Evolutionary conservation across 1,140 invertebrate genomes (phyloP).

Genomic region (Branchinecta lindahli): DNA sequence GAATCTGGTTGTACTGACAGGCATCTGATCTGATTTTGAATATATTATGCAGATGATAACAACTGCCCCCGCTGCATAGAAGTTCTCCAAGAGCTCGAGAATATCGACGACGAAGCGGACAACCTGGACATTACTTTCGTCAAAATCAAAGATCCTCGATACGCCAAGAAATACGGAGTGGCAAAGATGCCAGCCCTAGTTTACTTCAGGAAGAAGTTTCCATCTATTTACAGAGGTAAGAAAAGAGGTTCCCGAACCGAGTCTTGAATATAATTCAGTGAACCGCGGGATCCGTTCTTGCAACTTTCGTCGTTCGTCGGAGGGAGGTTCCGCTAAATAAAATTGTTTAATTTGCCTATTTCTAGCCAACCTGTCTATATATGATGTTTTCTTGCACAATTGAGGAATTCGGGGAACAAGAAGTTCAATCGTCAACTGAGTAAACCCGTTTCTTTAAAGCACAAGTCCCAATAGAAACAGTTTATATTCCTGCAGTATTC

Average conservation of each 20-base stretch:
- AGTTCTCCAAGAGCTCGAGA: slow-evolving; percentile 68
- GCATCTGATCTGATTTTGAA: neutral
- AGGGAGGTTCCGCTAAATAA: neutral
- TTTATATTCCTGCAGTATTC: too few species aligned
- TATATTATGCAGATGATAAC: slow-evolving; percentile 55
- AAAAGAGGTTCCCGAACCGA: slow-evolving; percentile 16
- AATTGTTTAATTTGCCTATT: too few species aligned
- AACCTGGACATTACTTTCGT: slow-evolving; percentile 89
- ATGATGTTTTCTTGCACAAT: too few species aligned
- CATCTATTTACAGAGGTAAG: slow-evolving; percentile 79
- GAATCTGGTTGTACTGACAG: too few species aligned
- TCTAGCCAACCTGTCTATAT: too few species aligned
- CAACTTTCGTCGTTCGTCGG: too few species aligned
- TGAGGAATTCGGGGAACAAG: too few species aligned
- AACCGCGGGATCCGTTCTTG: too few species aligned
- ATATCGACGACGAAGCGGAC: slow-evolving; percentile 70
- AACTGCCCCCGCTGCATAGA: slow-evolving; percentile 49
- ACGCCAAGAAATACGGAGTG: slow-evolving; percentile 88
- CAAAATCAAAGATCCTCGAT: slow-evolving; percentile 77
- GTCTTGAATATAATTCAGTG: neutral
- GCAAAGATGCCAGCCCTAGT: slow-evolving; percentile 77
- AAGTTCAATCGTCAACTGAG: too few species aligned
- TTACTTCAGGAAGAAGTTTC: slow-evolving; percentile 83
- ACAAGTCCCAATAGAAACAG: too few species aligned
- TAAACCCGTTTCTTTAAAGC: too few species aligned